phyloP scores from a whole-genome alignment of 2,888 invertebrate species.

The Lasioglossum villosulum region DNA sequence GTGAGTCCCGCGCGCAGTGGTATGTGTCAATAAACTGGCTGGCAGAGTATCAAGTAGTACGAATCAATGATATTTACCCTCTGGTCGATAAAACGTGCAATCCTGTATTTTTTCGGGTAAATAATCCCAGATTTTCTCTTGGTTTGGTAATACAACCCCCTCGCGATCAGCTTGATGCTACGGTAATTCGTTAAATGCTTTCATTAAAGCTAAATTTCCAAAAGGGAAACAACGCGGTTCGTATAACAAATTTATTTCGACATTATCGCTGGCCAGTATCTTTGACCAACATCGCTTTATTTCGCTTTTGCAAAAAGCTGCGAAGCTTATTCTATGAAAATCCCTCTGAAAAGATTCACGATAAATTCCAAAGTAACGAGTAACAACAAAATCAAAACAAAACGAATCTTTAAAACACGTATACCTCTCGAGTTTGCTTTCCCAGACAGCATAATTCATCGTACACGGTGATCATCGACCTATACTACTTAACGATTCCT shows the following conservation, averaged over 20 bases:
- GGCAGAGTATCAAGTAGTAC: slow-evolving; percentile 57
- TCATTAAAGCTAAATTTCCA: background rate
- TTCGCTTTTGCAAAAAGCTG: background rate
- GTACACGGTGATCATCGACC: background rate
- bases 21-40: slow-evolving; percentile 53
- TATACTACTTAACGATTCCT: background rate
- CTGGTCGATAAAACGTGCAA: slow-evolving; percentile 35
- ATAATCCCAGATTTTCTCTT: slow-evolving; percentile 6
- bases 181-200: background rate
- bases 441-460: too few relatives aligned
- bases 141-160: slow-evolving; percentile 17
- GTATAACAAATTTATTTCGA: background rate
- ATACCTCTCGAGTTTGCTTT: too few relatives aligned
- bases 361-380: background rate
- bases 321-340: background rate
- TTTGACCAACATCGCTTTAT: background rate
- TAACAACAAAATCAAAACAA: background rate
- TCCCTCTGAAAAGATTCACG: background rate
- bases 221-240: background rate
- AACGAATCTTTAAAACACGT: too few relatives aligned
- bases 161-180: background rate
- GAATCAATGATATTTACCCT: slow-evolving; percentile 52
- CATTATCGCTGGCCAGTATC: background rate
- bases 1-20: slow-evolving; percentile 22
- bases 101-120: slow-evolving; percentile 5